Evolutionary conservation across 2,797 vertebrate genomes (phyloP).

Genomic region (Anniella stebbinsi): DNA sequence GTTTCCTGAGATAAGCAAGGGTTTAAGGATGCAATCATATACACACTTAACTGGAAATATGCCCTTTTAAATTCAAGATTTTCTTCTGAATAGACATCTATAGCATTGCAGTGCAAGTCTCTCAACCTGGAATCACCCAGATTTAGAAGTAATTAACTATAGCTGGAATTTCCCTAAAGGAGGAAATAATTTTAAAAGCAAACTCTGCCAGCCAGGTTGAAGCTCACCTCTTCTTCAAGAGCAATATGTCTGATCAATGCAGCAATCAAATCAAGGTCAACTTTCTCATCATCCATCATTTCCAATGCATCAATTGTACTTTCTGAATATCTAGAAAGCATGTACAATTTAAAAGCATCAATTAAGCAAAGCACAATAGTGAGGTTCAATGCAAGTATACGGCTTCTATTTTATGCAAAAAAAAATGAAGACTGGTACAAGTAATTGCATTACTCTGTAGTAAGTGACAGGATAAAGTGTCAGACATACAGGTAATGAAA

Average conservation of each 20-base stretch:
- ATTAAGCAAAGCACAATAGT: neutral
- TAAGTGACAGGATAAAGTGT: neutral
- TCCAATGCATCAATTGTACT: conserved; percentile 87
- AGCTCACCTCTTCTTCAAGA: conserved; percentile 86
- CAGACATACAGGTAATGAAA: neutral
- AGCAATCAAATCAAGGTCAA: conserved; percentile 92
- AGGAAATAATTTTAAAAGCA: neutral
- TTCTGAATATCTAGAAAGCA: conserved; percentile 87
- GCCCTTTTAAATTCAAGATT: neutral
- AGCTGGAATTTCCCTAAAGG: neutral
- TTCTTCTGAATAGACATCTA: neutral
- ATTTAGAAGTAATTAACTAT: neutral
- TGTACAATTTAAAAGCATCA: neutral
- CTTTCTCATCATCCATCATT: conserved; percentile 93
- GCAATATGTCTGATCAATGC: conserved; percentile 92
- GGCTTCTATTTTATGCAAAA: neutral
- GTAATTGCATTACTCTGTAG: too few species aligned
- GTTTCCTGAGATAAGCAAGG: neutral
- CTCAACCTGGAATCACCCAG: neutral
- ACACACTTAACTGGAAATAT: neutral
- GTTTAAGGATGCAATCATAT: neutral
- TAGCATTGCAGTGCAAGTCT: neutral
- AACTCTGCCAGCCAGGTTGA: neutral
- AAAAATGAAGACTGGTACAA: too few species aligned
- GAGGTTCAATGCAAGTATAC: neutral